Evolutionary conservation across 2,113 vertebrate genomes (phyloP), one percentile per base, ranked within the genome.

Genomic region (Eleginops maclovinus): DNA sequence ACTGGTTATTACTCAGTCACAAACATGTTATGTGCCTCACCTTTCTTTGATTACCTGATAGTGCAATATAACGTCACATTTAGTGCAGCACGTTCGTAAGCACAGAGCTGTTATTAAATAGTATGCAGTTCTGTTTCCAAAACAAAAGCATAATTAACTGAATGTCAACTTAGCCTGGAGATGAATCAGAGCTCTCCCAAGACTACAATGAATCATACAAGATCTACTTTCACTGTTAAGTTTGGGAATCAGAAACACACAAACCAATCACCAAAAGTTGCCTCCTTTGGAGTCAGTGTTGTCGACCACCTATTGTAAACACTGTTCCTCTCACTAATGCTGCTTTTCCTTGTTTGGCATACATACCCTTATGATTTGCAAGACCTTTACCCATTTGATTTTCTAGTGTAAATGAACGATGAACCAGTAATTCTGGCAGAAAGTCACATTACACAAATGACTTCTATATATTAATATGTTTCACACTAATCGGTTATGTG

Each of bases 11-110:
- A 85, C 81, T 92, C 75, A 36, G 31, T 8, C 31, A 88, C 59
- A 65, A 66, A 26, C 56, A 79, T 84, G 56, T 31, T 24, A 64
- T 5, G 63, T 93, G 94, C 93, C 87, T 94, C 94, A 94, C 77
- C 72, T 77, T 77, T 66, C 76, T 67, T 56, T 40, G 44, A 84
- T 82, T 77, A 82, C 78, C 70, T 72, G 79, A 86, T 66, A 58
- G 22, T 21, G n/a, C 7, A 54, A 55, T 44, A 36, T 17, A 40
- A 75, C 53, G 61, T 78, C 84, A 88, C 46, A 55, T 7, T 55
- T 68, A 19, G 11, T 24, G 15, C 12, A 55, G 22, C 9, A 69
- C 17, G 1, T 44, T 4, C 43, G 43, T 44, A 44, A 14, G 7
- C 19, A 46, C 4, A 10, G 13, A 68, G 12, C 51, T 0, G 11